A percentile compares a stretch with the other conserved stretches of the same genome.
These are phyloP conservation scores for Drosophila sulfurigaster DNA, from an alignment of 1,140 invertebrate genomes.

Conservation along the genomic window DNA sequence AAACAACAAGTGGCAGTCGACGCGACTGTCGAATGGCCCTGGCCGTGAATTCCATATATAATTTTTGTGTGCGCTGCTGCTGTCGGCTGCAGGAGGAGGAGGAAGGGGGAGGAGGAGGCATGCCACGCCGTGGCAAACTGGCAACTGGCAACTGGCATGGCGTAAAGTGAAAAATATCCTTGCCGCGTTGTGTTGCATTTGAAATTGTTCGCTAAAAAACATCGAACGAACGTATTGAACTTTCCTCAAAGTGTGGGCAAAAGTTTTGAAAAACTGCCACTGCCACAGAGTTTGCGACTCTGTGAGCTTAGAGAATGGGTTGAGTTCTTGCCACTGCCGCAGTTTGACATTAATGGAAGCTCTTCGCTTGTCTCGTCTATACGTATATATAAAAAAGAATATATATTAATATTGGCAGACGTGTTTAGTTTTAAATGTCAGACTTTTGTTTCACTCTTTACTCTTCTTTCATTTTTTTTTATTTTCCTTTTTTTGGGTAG, in stretches of 20 bases:
- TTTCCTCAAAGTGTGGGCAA: slow-evolving; percentile 17
- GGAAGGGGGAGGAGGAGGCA: neutral
- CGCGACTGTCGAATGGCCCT: slow-evolving; percentile 61
- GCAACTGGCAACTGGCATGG: slow-evolving; percentile 9
- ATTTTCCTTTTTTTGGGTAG: neutral
- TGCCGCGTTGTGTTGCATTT: slow-evolving; percentile 67
- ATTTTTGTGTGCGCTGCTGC: slow-evolving; percentile 38
- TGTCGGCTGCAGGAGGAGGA: neutral
- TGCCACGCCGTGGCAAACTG: neutral
- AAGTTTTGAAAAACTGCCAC: slow-evolving; percentile 51
- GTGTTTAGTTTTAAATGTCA: slow-evolving; percentile 46
- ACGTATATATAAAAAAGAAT: slow-evolving; percentile 21
- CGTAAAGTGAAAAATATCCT: slow-evolving; percentile 76
- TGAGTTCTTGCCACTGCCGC: slow-evolving; percentile 16
- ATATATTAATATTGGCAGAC: slow-evolving; percentile 53
- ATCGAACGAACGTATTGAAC: slow-evolving; percentile 46
- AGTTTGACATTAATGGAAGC: slow-evolving; percentile 61
- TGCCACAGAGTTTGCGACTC: slow-evolving; percentile 13
- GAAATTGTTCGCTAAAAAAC: slow-evolving; percentile 56
- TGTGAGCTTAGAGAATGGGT: slow-evolving; percentile 1
- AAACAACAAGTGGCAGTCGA: slow-evolving; percentile 54
- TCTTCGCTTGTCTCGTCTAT: neutral
- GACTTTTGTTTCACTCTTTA: slow-evolving; percentile 7
- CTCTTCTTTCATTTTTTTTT: neutral
- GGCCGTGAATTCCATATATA: slow-evolving; percentile 79